phyloP scores from a whole-genome alignment of 2,888 invertebrate species.

The Lasioglossum malachurum region DNA sequence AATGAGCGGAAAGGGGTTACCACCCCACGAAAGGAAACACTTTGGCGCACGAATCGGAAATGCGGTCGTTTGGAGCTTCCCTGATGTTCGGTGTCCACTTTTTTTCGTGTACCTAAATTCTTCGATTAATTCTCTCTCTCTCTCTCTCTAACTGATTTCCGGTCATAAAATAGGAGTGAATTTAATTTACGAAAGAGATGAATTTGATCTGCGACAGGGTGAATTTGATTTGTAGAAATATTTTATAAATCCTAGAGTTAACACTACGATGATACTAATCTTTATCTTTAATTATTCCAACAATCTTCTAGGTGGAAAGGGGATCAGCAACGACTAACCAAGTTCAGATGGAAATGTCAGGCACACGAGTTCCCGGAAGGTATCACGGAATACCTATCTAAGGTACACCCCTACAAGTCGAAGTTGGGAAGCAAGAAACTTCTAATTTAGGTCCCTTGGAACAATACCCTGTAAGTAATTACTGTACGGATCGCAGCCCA shows the following conservation, averaged over 20 bases:
- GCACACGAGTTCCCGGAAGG: conserved; percentile 7
- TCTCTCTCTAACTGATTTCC: not conserved
- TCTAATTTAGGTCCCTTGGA: not conserved
- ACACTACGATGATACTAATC: not conserved
- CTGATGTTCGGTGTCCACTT: conserved; percentile 57
- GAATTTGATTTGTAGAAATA: too few relatives aligned
- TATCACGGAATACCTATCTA: conserved; percentile 34
- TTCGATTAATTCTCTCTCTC: conserved; percentile 1
- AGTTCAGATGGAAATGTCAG: conserved; percentile 59
- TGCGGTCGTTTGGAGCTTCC: conserved; percentile 80
- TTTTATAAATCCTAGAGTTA: too few relatives aligned
- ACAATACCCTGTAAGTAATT: not conserved
- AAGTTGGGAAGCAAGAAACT: not conserved
- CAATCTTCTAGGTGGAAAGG: not conserved
- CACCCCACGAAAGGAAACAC: conserved; percentile 74
- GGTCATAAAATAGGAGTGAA: not conserved
- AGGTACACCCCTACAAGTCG: conserved; percentile 2
- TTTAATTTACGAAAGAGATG: too few relatives aligned
- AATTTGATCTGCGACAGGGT: too few relatives aligned
- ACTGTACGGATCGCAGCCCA: not conserved
- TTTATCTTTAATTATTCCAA: not conserved
- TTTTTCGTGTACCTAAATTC: conserved; percentile 46
- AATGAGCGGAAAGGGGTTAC: conserved; percentile 62
- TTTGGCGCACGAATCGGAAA: conserved; percentile 78
- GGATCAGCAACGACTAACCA: not conserved